These are phyloP conservation scores for Raja brachyura DNA, from an alignment of 2,113 vertebrate genomes.

Conservation along the genomic window DNA sequence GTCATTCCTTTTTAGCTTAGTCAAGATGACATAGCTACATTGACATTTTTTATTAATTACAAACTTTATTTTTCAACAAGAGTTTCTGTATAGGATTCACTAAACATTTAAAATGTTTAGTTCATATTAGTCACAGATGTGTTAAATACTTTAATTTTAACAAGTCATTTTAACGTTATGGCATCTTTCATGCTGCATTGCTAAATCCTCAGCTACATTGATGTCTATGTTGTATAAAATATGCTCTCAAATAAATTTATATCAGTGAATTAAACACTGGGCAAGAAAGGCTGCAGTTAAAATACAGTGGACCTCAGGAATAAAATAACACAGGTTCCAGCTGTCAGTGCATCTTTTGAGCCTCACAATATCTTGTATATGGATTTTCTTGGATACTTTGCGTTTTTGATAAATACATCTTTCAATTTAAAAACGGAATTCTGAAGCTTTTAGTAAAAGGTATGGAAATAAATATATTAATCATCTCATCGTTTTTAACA, in stretches of 20 bases:
- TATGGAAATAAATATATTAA: slow-evolving; percentile 36
- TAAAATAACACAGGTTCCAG: slow-evolving; percentile 35
- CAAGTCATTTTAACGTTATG: slow-evolving; percentile 17
- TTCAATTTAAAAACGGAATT: slow-evolving; percentile 29
- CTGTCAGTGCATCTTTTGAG: slow-evolving; percentile 24
- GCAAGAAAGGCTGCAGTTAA: slow-evolving; percentile 27
- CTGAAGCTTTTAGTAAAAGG: slow-evolving; percentile 37
- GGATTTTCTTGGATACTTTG: slow-evolving; percentile 36
- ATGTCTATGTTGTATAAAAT: slow-evolving; percentile 32
- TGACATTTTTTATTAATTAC: slow-evolving; percentile 23
- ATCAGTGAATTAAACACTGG: slow-evolving; percentile 26
- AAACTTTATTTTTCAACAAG: slow-evolving; percentile 31
- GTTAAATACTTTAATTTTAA: slow-evolving; percentile 32
- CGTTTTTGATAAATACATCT: slow-evolving; percentile 38
- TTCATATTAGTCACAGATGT: slow-evolving; percentile 22
- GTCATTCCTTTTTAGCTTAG: slow-evolving; percentile 16
- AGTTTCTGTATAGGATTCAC: slow-evolving; percentile 29
- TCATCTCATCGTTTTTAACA: slow-evolving; percentile 37
- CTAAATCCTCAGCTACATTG: slow-evolving; percentile 30
- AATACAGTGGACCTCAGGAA: slow-evolving; percentile 38
- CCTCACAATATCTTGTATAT: slow-evolving; percentile 37
- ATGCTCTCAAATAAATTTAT: slow-evolving; percentile 32
- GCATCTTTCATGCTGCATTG: slow-evolving; percentile 32
- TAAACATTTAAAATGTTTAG: slow-evolving; percentile 25
- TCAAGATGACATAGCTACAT: neutral